Conservation (phyloP, 2,113 vertebrate species). For the Macrotis lagotis region DNA sequence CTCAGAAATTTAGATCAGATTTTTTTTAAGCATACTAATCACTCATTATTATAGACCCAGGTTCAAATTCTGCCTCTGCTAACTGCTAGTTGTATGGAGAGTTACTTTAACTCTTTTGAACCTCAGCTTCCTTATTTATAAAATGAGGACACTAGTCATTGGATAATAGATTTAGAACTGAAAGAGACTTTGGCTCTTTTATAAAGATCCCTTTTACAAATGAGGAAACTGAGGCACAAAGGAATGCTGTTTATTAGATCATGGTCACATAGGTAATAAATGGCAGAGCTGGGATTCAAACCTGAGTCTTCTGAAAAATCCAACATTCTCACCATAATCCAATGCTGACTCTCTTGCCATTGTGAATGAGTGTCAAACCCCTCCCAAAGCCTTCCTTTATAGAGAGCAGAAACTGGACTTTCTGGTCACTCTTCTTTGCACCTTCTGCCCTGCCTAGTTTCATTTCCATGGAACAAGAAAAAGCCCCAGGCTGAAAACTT, state of each 20-base stretch:
- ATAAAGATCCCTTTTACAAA: background rate
- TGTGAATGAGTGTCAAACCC: background rate
- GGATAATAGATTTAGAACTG: background rate
- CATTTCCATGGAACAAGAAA: background rate
- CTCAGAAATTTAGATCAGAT: background rate
- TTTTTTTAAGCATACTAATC: background rate
- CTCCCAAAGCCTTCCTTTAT: background rate
- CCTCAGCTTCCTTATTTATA: background rate
- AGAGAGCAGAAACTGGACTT: background rate
- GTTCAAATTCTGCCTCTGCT: background rate
- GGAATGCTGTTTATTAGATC: background rate
- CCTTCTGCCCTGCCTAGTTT: background rate
- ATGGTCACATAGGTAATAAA: background rate
- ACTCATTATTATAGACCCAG: background rate
- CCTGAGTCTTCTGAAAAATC: background rate
- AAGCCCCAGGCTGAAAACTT: background rate
- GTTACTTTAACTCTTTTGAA: background rate
- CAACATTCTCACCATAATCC: background rate
- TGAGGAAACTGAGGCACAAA: background rate
- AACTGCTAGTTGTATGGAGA: background rate
- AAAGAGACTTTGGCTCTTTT: background rate
- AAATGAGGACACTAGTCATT: background rate
- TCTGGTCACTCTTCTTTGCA: background rate
- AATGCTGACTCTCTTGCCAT: background rate
- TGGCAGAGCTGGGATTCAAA: background rate